Evolutionary conservation across 2,888 invertebrate species (phyloP), one percentile per base, ranked within the genome.

Genomic region (Dasypogon diadema): DNA sequence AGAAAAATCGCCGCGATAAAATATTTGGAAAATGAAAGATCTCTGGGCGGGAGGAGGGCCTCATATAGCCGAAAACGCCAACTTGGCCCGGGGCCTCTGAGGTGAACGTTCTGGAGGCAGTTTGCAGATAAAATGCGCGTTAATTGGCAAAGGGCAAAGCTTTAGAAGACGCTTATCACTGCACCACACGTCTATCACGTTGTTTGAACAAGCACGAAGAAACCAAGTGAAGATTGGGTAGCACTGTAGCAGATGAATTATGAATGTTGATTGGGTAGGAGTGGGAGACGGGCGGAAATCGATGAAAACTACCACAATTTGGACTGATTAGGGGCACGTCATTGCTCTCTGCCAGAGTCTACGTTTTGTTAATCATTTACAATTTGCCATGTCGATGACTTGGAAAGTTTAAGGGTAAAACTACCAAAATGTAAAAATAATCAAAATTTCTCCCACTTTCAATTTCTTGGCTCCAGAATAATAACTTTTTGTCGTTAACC

Each of bases 311-410:
- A 60, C 60, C 21, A 18, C 58, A 30, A 21, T 60, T 60, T 37
- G 21, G 34, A 60, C 60, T 18, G 37, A 16, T 60, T 18, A 60
- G 60, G 16, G 21, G 12, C 24, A 60, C 8, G 34, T 30, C 58
- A 5, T 8, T 4, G 51, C 34, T 42, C 42, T 42, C 42, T 42
- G 42, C 34, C 34, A 30, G 34, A 24, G n/a, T 56, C 14, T 14
- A 30, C 26, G 58, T 30, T 58, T 58, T 30, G 30, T 56, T 58
- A 58, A 58, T 58, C 58, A 34, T 26, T 58, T 30, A n/a, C 34
- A 58, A 30, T 5, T 30, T 42, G 42, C 42, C 14, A 30, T 24
- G 16, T 6, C 51, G n/a, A n/a, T n/a, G n/a, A n/a, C n/a, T n/a
- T n/a, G n/a, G n/a, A n/a, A n/a, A n/a, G n/a, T n/a, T n/a, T n/a